Evolutionary conservation across 2,113 vertebrate species (phyloP).

Genomic region (Coturnix japonica): DNA sequence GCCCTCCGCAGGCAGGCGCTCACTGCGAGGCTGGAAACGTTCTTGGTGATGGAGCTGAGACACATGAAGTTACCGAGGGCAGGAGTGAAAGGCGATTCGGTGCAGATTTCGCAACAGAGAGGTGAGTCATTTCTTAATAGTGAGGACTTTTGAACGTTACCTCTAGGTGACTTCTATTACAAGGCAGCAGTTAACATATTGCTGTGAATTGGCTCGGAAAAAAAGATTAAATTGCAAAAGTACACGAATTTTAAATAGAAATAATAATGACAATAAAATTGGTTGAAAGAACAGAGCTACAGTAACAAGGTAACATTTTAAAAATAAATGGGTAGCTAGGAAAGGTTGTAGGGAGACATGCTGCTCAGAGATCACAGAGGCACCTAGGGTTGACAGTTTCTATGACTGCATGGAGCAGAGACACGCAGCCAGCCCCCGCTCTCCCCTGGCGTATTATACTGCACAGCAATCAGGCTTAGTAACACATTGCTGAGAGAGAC

Average conservation of each 20-base stretch:
- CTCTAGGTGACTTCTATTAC: slow-evolving; percentile 2
- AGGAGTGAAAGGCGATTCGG: neutral
- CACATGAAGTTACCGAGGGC: neutral
- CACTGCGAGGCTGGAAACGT: rapidly evolving
- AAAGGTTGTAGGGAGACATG: slow-evolving; percentile 34
- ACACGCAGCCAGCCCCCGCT: neutral
- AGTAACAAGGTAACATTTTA: neutral
- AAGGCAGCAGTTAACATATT: slow-evolving; percentile 42
- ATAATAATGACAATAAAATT: slow-evolving; percentile 36
- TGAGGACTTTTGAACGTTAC: neutral
- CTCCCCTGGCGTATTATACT: slow-evolving; percentile 2
- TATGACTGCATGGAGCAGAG: slow-evolving; percentile 47
- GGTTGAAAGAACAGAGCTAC: slow-evolving; percentile 10
- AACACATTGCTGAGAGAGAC: slow-evolving; percentile 37
- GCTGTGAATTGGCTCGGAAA: slow-evolving; percentile 1
- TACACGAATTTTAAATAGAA: slow-evolving; percentile 54
- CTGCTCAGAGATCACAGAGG: slow-evolving; percentile 51
- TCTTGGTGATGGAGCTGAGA: neutral
- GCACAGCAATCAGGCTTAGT: slow-evolving; percentile 31
- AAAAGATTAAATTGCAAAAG: slow-evolving; percentile 47
- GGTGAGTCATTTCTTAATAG: neutral
- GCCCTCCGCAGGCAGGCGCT: neutral
- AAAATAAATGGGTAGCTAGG: slow-evolving; percentile 39
- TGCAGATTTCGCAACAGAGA: neutral
- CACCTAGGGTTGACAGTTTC: slow-evolving; percentile 63